Evolutionary conservation across 2,113 vertebrate genomes (phyloP).

Genomic region (Nothobranchius kuhntae): DNA sequence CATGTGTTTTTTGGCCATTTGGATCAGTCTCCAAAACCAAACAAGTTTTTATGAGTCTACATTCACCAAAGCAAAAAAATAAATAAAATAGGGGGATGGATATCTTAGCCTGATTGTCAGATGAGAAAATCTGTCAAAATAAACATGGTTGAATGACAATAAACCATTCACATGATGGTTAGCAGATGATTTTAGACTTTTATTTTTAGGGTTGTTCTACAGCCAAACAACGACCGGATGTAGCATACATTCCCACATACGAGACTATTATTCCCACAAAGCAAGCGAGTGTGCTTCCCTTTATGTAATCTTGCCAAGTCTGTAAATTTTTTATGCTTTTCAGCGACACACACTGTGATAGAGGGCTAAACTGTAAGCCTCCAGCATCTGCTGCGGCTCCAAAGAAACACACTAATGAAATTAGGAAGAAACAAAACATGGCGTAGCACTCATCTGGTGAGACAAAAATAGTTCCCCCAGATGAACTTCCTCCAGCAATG

Average conservation of each 20-base stretch:
- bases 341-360: conserved; percentile 4
- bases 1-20: too few species aligned
- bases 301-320: conserved; percentile 6
- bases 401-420: conserved; percentile 38
- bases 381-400: conserved; percentile 27
- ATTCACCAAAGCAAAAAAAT: too few species aligned
- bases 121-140: conserved; percentile 1
- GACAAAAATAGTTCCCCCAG: conserved; percentile 65
- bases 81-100: background rate
- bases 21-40: too few species aligned
- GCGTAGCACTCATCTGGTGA: conserved; percentile 41
- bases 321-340: conserved; percentile 15
- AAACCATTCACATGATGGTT: conserved; percentile 7
- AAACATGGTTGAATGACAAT: background rate
- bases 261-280: background rate
- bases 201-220: background rate
- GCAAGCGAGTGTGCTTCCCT: background rate
- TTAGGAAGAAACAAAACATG: conserved; percentile 50
- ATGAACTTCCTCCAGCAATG: conserved; percentile 62
- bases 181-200: background rate
- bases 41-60: too few species aligned
- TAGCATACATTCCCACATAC: background rate
- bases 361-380: conserved; percentile 28
- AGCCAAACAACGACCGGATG: background rate
- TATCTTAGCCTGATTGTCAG: background rate